Base-by-base conservation (phyloP, 2,888 invertebrate species). In the Drosophila helvetica region DNA sequence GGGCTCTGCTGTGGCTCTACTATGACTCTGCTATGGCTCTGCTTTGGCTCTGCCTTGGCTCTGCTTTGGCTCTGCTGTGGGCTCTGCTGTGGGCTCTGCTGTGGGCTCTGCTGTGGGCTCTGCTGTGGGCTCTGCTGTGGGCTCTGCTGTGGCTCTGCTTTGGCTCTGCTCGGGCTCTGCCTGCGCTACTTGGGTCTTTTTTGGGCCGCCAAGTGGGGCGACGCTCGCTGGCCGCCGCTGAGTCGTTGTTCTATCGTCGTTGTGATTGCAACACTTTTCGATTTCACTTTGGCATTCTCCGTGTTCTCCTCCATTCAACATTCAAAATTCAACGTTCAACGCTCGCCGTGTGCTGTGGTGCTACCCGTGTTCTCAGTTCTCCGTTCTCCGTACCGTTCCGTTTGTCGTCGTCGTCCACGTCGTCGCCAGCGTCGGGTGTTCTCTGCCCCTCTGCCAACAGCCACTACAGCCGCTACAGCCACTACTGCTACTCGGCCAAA, bases 201-300 rank as follows among this genome's bases (percentile, higher is more conserved):
- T 80, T 83, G 85, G 83, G 77, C 76, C 78, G 75, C 77, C 70
- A 70, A 74, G 74, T 80, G 65, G 75, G 75, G 73, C 61, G 82
- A 64, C 77, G 65, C 60, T 81, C 74, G 74, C 73, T 64, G 74
- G 50, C 69, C 68, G 71, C 74, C 79, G 77, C 82, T 88, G 89
- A 90, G 89, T 90, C 89, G 90, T 86, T 89, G 88, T 90, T 90
- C 90, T 90, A 89, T 89, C 88, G 86, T 85, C 80, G 89, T 62
- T 70, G 70, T 80, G 86, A 89, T 90, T 89, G 89, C 89, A 90
- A 89, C 90, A 88, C 88, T 78, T 85, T 79, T 69, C 58, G 64
- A 59, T 47, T 66, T 67, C 64, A 55, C 46, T 30, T 66, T 61
- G 27, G 57, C 45, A 56, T 56, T 56, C 30, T 56, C 56, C 22